Evolutionary conservation across 2,113 vertebrate genomes (phyloP).

Genomic region (Stegostoma tigrinum): DNA sequence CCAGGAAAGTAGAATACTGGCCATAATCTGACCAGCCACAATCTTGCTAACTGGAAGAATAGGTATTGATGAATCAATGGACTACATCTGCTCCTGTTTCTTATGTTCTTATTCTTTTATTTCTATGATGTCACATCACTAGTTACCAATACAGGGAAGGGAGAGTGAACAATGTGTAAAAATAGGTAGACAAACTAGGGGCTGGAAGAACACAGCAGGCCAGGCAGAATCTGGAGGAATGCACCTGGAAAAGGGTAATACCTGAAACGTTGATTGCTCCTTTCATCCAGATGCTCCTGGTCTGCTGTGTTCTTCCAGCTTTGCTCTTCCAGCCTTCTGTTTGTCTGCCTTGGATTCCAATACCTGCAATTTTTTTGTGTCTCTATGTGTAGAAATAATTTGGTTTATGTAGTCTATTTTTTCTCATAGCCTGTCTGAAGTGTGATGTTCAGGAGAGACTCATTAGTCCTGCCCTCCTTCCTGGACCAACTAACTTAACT

Average conservation of each 20-base stretch:
- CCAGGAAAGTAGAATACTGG: neutral
- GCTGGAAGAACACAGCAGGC: no score
- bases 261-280: no score
- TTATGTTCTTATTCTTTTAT: neutral
- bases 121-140: neutral
- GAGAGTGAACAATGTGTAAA: neutral
- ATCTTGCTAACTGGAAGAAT: neutral
- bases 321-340: no score
- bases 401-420: neutral
- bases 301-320: no score
- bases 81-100: neutral
- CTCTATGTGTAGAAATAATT: neutral
- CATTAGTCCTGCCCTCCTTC: slow-evolving; percentile 75
- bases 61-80: neutral
- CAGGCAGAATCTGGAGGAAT: no score
- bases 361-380: no score
- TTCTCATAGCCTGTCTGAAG: slow-evolving; percentile 72
- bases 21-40: neutral
- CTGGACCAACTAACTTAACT: slow-evolving; percentile 50
- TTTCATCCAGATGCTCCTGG: no score
- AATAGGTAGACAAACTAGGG: neutral
- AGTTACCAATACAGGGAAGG: neutral
- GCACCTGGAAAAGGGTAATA: no score
- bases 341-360: no score
- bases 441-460: slow-evolving; percentile 85